phyloP scores from a whole-genome alignment of 2,113 vertebrate genomes.

The Podiceps cristatus region DNA sequence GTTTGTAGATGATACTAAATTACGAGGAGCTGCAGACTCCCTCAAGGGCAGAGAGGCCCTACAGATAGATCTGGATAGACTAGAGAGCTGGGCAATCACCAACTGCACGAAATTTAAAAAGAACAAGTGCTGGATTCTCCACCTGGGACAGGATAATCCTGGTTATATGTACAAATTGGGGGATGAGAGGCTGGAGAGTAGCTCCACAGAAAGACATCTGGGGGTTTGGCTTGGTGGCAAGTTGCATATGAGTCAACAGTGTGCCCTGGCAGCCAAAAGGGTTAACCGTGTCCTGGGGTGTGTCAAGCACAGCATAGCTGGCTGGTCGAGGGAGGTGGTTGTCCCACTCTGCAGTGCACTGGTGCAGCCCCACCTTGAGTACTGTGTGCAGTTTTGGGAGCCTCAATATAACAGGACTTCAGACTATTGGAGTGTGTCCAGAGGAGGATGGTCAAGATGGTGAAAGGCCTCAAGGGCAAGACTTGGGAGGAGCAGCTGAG shows the following conservation, averaged over 20 bases:
- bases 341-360: no score
- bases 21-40: not conserved
- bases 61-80: not conserved
- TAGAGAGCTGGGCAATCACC: not conserved
- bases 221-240: not conserved
- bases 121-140: not conserved
- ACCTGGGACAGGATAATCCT: not conserved
- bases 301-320: not conserved
- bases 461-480: rapidly evolving
- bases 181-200: rapidly evolving
- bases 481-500: rapidly evolving
- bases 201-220: not conserved
- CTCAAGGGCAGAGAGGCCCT: rapidly evolving
- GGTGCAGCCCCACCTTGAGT: rapidly evolving
- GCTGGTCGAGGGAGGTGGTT: rapidly evolving
- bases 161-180: rapidly evolving
- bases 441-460: rapidly evolving
- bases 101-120: no score
- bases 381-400: not conserved
- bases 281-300: rapidly evolving
- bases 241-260: not conserved
- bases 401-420: rapidly evolving
- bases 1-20: not conserved
- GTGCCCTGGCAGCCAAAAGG: not conserved
- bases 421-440: no score